phyloP scores from a whole-genome alignment of 2,797 vertebrate genomes.

The Falco concolor region DNA sequence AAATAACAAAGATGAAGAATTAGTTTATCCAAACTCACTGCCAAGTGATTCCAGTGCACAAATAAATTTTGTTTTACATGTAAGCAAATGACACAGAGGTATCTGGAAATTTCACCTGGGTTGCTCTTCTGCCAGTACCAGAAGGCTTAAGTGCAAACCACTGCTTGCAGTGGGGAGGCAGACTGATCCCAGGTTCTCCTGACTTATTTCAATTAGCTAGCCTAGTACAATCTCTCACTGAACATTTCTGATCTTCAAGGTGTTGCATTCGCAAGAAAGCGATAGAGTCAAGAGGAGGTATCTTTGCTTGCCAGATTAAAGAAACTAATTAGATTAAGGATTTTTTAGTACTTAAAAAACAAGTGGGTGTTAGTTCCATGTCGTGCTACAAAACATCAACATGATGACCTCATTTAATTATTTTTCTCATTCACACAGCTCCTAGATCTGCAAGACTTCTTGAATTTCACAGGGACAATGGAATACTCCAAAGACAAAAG shows the following conservation, averaged over 20 bases:
- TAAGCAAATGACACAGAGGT: neutral
- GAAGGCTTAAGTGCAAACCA: neutral
- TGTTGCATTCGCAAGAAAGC: conserved; percentile 33
- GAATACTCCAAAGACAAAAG: conserved; percentile 57
- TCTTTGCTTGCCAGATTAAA: conserved; percentile 62
- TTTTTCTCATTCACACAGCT: conserved; percentile 57
- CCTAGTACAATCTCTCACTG: neutral
- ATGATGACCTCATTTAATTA: conserved; percentile 64
- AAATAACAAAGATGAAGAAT: fast-evolving
- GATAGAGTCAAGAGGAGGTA: conserved; percentile 39
- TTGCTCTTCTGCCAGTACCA: neutral
- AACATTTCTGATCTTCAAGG: conserved; percentile 70
- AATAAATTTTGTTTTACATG: neutral
- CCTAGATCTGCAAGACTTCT: conserved; percentile 36
- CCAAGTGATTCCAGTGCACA: neutral
- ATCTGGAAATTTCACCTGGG: neutral
- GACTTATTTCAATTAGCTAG: conserved; percentile 21
- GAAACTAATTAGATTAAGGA: conserved; percentile 73
- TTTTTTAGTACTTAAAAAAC: conserved; percentile 69
- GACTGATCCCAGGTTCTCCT: neutral
- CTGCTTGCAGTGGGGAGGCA: neutral
- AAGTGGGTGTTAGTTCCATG: conserved; percentile 55
- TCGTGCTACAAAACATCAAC: conserved; percentile 51
- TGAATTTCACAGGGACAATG: conserved; percentile 57
- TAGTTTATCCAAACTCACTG: neutral